Conservation (phyloP, 2,113 vertebrate genomes). For the Indicator maculatus region DNA sequence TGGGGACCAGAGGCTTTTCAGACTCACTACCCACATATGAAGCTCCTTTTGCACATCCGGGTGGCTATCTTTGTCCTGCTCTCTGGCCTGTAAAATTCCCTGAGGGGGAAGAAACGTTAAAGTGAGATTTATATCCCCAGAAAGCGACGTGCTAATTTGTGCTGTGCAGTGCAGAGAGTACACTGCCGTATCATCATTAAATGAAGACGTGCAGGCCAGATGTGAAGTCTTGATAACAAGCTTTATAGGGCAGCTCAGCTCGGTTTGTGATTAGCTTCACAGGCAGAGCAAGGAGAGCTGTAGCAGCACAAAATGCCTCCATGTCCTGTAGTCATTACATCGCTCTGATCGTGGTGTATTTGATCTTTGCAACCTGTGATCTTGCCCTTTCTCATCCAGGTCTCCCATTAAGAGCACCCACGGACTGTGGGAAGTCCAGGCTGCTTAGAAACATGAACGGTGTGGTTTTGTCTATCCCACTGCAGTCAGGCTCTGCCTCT, state of each 20-base stretch:
- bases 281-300: not conserved
- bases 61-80: slow-evolving; percentile 36
- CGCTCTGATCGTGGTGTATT: not conserved
- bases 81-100: slow-evolving; percentile 38
- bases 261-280: not conserved
- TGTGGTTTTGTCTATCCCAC: not conserved
- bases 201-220: slow-evolving; percentile 63
- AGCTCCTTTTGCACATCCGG: not conserved
- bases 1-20: not conserved
- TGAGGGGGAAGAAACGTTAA: slow-evolving; percentile 33
- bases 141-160: slow-evolving; percentile 53
- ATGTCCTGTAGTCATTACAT: not conserved
- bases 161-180: slow-evolving; percentile 28
- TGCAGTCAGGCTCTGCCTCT: not conserved
- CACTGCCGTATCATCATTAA: slow-evolving; percentile 60
- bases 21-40: not conserved
- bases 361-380: slow-evolving; percentile 30
- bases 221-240: slow-evolving; percentile 51
- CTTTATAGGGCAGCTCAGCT: not conserved
- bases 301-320: not conserved
- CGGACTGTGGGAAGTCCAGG: not conserved
- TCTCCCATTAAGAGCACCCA: not conserved
- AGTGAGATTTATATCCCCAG: slow-evolving; percentile 60
- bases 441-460: not conserved
- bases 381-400: not conserved